Evolutionary conservation across 2,797 vertebrate species (phyloP), one percentile per base, ranked within the genome.

Genomic region (Bovichtus variegatus): DNA sequence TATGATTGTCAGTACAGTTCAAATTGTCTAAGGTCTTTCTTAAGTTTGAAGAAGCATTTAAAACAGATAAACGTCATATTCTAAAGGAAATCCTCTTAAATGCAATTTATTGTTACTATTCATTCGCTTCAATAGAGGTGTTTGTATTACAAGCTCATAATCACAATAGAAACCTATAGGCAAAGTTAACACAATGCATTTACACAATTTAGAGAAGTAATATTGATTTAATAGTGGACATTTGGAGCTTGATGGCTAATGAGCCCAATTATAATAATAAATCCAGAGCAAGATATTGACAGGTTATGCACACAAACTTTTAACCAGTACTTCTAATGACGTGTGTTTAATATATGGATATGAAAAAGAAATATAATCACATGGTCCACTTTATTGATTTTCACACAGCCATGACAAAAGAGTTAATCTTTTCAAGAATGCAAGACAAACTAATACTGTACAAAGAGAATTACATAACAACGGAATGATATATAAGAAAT

Each of bases 311-410:
- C n/a, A n/a, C n/a, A n/a, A n/a, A n/a, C n/a, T n/a, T n/a, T n/a
- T n/a, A n/a, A 54, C 29, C 13, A 54, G 1, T 34, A 58, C 49
- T 60, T 72, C 13, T 47, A 9, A 46, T 40, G 4, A 73, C 9
- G 51, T 1, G 21, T 2, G 5, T 60, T 51, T 46, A 2, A 49
- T 23, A 51, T 2, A 59, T 40, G 18, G 0, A 74, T 16, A 57
- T 9, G 2, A 11, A 18, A 21, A 64, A 40, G 50, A 76, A 77
- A 3, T 6, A 34, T 12, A 76, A 78, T 84, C 72, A 91, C 61
- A 80, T 83, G 71, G 75, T 92, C 77, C 74, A 92, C 72, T 96
- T 95, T 95, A 95, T 93, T 95, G 74, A 84, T 83, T 82, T 83
- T 81, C 49, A 86, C 64, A 83, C 12, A 75, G 66, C 27, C 89